Base-by-base conservation (phyloP, 2,797 vertebrate genomes). In the Gambusia yucatana region DNA sequence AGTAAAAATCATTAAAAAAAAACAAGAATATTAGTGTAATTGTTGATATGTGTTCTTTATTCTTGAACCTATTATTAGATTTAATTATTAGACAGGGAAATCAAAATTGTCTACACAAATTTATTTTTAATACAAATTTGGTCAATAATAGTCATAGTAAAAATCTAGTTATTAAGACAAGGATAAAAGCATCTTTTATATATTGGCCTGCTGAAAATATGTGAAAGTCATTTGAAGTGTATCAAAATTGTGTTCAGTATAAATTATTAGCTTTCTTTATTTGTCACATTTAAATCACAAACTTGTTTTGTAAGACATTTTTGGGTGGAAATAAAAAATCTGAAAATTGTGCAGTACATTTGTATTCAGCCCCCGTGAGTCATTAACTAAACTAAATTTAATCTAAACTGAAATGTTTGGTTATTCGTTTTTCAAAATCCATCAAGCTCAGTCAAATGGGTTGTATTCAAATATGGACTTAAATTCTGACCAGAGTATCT, bases 141-240 rank as follows among this genome's bases (percentile, higher is more conserved):
- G 30, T 16, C 28, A 30, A 61, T 30, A 52, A 52, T 52, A 25
- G 20, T 50, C 7, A 5, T 59, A 59, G 55, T 59, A 65, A 65
- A 20, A 39, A 65, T 10, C 7, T 39, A 65, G 17, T 65, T 39
- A 39, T 39, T 10, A 8, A 25, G 22, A 25, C 7, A n/a, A n/a
- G 13, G 25, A 28, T 4, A n/a, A 57, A 61, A 72, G 63, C 30
- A 59, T 75, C 25, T 36, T 50, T 71, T 6, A 65, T 71, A 44
- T 71, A 22, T 72, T 65, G 63, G 63, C 41, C 14, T 55, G 43
- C 33, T 22, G 75, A 28, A 46, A 46, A 63, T 71, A 69, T 65
- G 61, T 8, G 3, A 36, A 65, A 7, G 16, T 65, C 61, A 65
- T 16, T 61, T 33, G 30, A 61, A 61, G 11, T 63, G 61, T 63